Percentiles rank a stretch among this genome's conserved stretches.
Conservation (phyloP, 2,888 invertebrate species). For the Heteropelma amictum region DNA sequence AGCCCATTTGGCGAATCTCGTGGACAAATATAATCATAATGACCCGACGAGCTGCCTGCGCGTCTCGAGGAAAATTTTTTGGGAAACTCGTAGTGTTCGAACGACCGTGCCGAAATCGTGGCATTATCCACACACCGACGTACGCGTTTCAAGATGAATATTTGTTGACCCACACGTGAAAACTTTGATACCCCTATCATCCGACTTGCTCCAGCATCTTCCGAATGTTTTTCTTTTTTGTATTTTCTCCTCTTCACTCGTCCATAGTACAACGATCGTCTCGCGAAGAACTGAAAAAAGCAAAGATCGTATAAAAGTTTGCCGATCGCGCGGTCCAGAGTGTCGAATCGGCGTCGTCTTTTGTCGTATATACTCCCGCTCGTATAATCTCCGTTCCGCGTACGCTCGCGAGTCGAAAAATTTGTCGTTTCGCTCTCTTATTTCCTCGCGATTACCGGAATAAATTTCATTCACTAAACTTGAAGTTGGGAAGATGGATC, state of each 20-base stretch:
- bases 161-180: slow-evolving; percentile 43
- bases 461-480: no score
- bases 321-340: slow-evolving; percentile 23
- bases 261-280: not conserved
- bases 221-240: not conserved
- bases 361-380: slow-evolving; percentile 9
- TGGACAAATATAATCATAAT: slow-evolving; percentile 32
- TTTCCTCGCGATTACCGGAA: no score
- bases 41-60: no score
- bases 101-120: slow-evolving; percentile 15
- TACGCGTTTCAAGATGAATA: slow-evolving; percentile 23
- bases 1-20: slow-evolving; percentile 3
- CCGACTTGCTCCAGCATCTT: slow-evolving; percentile 26
- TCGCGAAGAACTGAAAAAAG: slow-evolving; percentile 7
- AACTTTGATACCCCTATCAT: slow-evolving; percentile 14
- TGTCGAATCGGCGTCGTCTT: slow-evolving; percentile 29
- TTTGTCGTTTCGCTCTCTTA: no score
- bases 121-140: slow-evolving; percentile 32
- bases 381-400: slow-evolving; percentile 25
- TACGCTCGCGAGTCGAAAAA: slow-evolving; percentile 38
- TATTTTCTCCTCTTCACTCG: not conserved
- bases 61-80: not conserved
- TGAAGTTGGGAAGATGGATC: no score
- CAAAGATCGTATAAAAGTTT: slow-evolving; percentile 48
- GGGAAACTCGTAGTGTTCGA: slow-evolving; percentile 17